phyloP scores from a whole-genome alignment of 2,888 invertebrate species.

The Hypsopygia costalis region DNA sequence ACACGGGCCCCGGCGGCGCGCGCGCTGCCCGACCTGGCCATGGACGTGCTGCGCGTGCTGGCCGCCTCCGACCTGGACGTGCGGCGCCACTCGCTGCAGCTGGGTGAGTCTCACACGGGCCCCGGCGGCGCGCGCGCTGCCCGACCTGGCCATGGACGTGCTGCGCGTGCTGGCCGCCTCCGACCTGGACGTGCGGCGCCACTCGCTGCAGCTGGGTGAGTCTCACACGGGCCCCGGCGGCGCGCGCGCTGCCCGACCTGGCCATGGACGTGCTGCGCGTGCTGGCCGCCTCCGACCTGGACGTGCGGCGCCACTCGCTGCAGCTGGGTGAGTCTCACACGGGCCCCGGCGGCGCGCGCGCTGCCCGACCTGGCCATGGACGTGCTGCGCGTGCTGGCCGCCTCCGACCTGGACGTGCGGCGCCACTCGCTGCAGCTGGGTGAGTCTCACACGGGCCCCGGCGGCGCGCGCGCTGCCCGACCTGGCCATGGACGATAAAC shows the following conservation, averaged over 20 bases:
- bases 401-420: slow-evolving; percentile 97
- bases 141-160: slow-evolving; percentile 98
- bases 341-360: slow-evolving; percentile 88
- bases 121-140: slow-evolving; percentile 88
- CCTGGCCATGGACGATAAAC: slow-evolving; percentile 98
- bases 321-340: slow-evolving; percentile 82
- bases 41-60: slow-evolving; percentile 98
- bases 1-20: slow-evolving; percentile 89
- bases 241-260: slow-evolving; percentile 89
- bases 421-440: slow-evolving; percentile 90
- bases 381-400: slow-evolving; percentile 94
- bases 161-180: slow-evolving; percentile 94
- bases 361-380: slow-evolving; percentile 97
- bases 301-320: slow-evolving; percentile 94
- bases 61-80: slow-evolving; percentile 97
- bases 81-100: slow-evolving; percentile 89
- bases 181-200: slow-evolving; percentile 96
- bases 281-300: slow-evolving; percentile 94
- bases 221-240: too few relatives aligned
- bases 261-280: slow-evolving; percentile 99
- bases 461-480: slow-evolving; percentile 90
- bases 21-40: slow-evolving; percentile 92
- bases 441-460: too few relatives aligned
- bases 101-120: slow-evolving; percentile 81
- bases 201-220: slow-evolving; percentile 87